A percentile compares a stretch with the other conserved stretches of the same genome.
These are phyloP conservation scores for Aurelia coerulea DNA, from an alignment of 30 jellyfish, hydroid and myxozoan species.

Conservation along the genomic window DNA sequence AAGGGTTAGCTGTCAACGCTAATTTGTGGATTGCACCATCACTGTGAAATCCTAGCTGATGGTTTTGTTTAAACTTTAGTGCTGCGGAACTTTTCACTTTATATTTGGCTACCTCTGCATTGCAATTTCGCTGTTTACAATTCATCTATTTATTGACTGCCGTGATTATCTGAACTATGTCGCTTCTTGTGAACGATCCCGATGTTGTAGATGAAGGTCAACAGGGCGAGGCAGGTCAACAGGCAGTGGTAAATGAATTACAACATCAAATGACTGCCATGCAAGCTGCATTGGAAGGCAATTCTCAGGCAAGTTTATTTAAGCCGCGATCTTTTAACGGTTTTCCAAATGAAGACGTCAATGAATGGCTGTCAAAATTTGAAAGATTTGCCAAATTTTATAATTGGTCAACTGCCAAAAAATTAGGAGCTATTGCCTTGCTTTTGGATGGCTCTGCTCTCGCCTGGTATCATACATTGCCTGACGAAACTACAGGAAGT, in stretches of 20 bases:
- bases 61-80: too few species aligned
- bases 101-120: too few species aligned
- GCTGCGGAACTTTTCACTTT: too few species aligned
- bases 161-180: too few species aligned
- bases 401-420: neutral
- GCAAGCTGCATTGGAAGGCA: slow-evolving; percentile 32
- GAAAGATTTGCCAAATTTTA: slow-evolving; percentile 28
- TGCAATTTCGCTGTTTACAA: too few species aligned
- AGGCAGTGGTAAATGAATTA: slow-evolving; percentile 16
- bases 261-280: slow-evolving; percentile 50
- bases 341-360: slow-evolving; percentile 7
- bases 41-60: too few species aligned
- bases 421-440: neutral
- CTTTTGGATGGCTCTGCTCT: slow-evolving; percentile 1
- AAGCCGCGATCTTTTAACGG: slow-evolving; percentile 25
- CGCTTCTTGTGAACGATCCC: too few species aligned
- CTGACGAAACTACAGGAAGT: neutral
- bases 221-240: too few species aligned
- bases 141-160: too few species aligned
- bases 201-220: too few species aligned
- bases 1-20: too few species aligned
- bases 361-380: slow-evolving; percentile 29
- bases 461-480: slow-evolving; percentile 1
- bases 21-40: too few species aligned
- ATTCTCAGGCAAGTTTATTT: slow-evolving; percentile 33